Conservation (phyloP, 2,797 vertebrate genomes). For the Bucorvus abyssinicus region DNA sequence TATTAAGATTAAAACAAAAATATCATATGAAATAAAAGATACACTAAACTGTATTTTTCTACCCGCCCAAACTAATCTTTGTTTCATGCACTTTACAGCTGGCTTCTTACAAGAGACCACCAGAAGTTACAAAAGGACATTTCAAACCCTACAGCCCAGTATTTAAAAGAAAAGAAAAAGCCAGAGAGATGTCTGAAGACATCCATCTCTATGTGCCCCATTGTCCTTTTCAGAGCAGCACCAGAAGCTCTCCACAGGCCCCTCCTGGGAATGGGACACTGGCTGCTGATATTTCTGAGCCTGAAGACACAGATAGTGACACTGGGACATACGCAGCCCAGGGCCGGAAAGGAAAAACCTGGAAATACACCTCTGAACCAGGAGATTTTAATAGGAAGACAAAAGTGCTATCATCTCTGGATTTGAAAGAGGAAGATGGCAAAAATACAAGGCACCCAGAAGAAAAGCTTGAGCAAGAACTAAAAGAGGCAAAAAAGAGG, state of each 20-base stretch:
- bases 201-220: slow-evolving; percentile 52
- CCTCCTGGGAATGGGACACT: not conserved
- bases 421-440: not conserved
- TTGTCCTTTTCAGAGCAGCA: not conserved
- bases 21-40: not conserved
- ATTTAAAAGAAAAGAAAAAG: slow-evolving; percentile 41
- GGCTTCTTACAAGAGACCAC: not conserved
- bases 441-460: not conserved
- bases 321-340: not conserved
- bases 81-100: slow-evolving; percentile 20
- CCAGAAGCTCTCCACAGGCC: not conserved
- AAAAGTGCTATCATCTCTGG: not conserved
- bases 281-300: not conserved
- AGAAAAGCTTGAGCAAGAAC: not conserved
- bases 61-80: not conserved
- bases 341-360: not conserved
- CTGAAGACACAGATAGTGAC: not conserved
- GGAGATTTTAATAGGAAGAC: not conserved
- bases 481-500: slow-evolving; percentile 49
- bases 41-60: not conserved
- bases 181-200: not conserved
- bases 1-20: not conserved
- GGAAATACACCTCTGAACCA: not conserved
- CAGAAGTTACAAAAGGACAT: slow-evolving; percentile 24
- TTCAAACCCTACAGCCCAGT: slow-evolving; percentile 16